phyloP scores from a whole-genome alignment of 2,797 vertebrate species.

The Uromys caudimaculatus region DNA sequence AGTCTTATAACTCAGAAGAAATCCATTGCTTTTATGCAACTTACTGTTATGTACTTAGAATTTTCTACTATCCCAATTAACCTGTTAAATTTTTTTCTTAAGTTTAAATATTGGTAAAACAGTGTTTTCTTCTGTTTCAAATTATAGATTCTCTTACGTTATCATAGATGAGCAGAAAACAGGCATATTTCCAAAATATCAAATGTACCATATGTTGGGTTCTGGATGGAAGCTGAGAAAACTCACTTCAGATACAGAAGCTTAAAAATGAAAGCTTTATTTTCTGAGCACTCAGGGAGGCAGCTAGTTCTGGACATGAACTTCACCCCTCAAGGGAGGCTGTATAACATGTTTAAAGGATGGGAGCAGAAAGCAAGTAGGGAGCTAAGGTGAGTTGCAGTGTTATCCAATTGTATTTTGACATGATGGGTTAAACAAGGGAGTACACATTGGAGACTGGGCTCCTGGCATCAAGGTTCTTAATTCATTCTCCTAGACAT shows the following conservation, averaged over 20 bases:
- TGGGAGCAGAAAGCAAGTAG: neutral
- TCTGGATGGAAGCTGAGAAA: no score
- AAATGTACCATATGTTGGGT: neutral
- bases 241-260: no score
- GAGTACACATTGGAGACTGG: neutral
- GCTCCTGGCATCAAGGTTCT: neutral
- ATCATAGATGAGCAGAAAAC: neutral
- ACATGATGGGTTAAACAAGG: neutral
- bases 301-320: neutral
- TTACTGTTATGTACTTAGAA: neutral
- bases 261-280: no score
- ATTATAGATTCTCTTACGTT: neutral
- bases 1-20: neutral
- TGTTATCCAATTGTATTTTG: neutral
- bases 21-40: neutral
- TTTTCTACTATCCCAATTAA: slow-evolving; percentile 32
- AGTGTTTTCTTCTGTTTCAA: neutral
- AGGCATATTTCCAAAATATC: neutral
- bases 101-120: neutral
- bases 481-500: neutral
- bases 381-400: neutral
- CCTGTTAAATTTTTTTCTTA: neutral
- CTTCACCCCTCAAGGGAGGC: neutral
- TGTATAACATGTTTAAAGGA: neutral
- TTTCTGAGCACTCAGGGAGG: neutral